A percentile compares a stretch with the other conserved stretches of the same genome.
Conservation (phyloP, 1,140 invertebrate species). For the Bradysia coprophila region DNA sequence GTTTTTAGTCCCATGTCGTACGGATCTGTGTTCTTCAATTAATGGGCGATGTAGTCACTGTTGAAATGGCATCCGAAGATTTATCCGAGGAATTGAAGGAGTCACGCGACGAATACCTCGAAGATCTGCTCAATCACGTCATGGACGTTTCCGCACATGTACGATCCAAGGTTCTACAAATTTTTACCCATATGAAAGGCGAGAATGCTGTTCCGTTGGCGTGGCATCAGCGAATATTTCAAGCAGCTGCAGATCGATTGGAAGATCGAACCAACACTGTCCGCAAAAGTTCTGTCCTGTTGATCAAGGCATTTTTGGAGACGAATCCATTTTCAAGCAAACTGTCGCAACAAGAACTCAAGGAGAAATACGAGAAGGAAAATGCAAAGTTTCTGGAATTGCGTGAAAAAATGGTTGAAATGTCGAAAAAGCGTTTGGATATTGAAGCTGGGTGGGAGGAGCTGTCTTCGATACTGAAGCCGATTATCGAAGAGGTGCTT, state of each 20-base stretch:
- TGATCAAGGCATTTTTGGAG: conserved; percentile 53
- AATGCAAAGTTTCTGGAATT: conserved; percentile 35
- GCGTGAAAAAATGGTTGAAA: conserved; percentile 27
- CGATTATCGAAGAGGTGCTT: conserved; percentile 22
- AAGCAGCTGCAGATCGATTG: conserved; percentile 42
- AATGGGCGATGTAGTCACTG: conserved; percentile 52
- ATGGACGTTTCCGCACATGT: conserved; percentile 69
- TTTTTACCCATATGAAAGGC: conserved; percentile 51
- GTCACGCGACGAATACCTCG: conserved; percentile 49
- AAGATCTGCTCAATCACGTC: conserved; percentile 59
- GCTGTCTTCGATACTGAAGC: conserved; percentile 19
- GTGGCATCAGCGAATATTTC: conserved; percentile 39
- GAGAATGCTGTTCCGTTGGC: conserved; percentile 52
- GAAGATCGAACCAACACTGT: conserved; percentile 60
- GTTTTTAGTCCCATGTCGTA: conserved; percentile 48
- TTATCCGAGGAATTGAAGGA: conserved; percentile 42
- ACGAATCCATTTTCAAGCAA: conserved; percentile 52
- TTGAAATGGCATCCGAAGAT: conserved; percentile 46
- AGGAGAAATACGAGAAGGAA: conserved; percentile 33
- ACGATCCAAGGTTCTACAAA: conserved; percentile 56
- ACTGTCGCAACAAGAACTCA: conserved; percentile 35
- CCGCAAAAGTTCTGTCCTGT: conserved; percentile 55
- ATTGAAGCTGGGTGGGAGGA: conserved; percentile 26
- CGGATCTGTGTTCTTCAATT: conserved; percentile 64
- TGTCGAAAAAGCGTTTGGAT: conserved; percentile 20